phyloP scores from a whole-genome alignment of 2,797 vertebrate genomes.

The Sibirionetta formosa region DNA sequence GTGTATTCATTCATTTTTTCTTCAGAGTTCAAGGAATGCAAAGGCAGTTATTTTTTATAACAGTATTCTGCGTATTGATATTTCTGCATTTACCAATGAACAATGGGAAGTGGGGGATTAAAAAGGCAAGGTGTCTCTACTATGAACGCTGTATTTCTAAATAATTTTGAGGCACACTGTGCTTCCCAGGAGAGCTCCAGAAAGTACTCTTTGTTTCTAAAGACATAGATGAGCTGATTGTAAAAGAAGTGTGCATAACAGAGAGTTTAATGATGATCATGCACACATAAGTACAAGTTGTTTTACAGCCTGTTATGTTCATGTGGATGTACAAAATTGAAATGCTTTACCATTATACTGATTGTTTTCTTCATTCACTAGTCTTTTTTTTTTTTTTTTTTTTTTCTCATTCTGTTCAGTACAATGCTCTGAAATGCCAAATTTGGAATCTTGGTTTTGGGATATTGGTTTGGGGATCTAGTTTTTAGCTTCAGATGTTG shows the following conservation, averaged over 20 bases:
- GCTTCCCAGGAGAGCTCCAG: constrained; percentile 39
- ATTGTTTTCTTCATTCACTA: constrained; percentile 36
- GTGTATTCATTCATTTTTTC: background rate
- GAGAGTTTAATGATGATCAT: constrained; percentile 45
- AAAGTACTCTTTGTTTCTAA: constrained; percentile 4
- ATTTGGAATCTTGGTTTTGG: background rate
- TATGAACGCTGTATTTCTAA: constrained; percentile 60
- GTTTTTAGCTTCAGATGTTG: background rate
- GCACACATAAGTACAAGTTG: constrained; percentile 65
- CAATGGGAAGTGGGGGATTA: constrained; percentile 38
- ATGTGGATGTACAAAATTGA: constrained; percentile 68
- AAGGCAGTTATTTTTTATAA: constrained; percentile 69
- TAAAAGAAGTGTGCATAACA: constrained; percentile 37
- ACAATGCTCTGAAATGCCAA: background rate
- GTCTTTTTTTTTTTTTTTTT: background rate
- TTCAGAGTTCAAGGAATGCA: constrained; percentile 21
- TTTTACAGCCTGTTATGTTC: constrained; percentile 57
- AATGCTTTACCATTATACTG: constrained; percentile 62
- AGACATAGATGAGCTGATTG: constrained; percentile 18
- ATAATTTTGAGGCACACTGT: constrained; percentile 53
- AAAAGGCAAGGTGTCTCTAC: constrained; percentile 35
- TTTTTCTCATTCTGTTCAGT: background rate
- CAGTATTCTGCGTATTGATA: constrained; percentile 35
- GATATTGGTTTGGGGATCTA: background rate
- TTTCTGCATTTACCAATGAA: constrained; percentile 67